Evolutionary conservation across 37 sponge, comb jelly and placozoan genomes (phyloP).

Genomic region (Beroe ovata): DNA sequence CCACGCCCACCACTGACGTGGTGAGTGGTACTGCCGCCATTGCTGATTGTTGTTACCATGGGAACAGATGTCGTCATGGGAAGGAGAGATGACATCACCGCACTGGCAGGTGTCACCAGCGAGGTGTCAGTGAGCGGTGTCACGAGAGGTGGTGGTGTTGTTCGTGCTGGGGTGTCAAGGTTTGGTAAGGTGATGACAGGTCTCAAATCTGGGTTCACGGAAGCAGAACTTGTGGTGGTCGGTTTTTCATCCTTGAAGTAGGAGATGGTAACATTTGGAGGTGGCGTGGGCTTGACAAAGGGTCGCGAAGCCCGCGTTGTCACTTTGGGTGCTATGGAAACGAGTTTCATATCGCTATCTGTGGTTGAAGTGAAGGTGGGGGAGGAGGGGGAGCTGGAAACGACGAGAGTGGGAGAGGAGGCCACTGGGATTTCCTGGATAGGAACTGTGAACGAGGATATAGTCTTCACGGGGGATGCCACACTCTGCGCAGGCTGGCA

Average conservation of each 20-base stretch:
- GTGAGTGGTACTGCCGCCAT: background rate
- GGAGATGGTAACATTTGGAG: conserved; percentile 34
- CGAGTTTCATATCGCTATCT: background rate
- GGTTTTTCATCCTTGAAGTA: background rate
- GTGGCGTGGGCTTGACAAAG: conserved; percentile 6
- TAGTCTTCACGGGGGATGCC: background rate
- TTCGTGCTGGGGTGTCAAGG: background rate
- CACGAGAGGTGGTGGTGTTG: background rate
- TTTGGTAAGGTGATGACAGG: conserved; percentile 37
- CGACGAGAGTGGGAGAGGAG: background rate
- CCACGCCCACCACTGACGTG: background rate
- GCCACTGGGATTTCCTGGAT: conserved; percentile 5
- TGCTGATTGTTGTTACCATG: background rate
- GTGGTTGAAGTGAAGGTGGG: conserved; percentile 6
- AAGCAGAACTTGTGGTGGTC: background rate
- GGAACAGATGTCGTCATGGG: background rate
- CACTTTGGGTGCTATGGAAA: background rate
- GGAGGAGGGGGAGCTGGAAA: background rate
- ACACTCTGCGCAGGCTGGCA: background rate
- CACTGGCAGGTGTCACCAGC: background rate
- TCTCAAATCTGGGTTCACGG: conserved; percentile 25
- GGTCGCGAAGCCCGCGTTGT: background rate
- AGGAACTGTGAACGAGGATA: conserved; percentile 7
- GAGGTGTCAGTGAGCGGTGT: background rate
- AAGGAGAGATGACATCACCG: background rate